Percentiles rank a stretch among this genome's conserved stretches.
Conservation (phyloP, 2,797 vertebrate species). For the Gymnopithys bicolor region DNA sequence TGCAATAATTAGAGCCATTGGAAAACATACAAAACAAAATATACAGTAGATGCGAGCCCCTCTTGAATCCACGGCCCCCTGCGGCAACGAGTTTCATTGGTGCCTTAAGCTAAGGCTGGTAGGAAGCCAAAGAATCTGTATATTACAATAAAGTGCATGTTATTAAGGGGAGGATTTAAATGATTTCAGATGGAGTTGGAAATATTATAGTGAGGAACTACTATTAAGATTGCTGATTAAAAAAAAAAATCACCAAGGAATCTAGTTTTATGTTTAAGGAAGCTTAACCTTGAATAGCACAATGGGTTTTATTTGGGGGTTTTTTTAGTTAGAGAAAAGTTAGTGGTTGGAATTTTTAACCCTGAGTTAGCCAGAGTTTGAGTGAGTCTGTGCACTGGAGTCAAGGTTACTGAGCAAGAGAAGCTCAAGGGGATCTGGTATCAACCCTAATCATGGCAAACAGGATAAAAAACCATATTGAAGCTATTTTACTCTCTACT, state of each 20-base stretch:
- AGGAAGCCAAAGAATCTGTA: conserved; percentile 71
- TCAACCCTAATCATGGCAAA: not conserved
- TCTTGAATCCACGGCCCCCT: conserved; percentile 54
- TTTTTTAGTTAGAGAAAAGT: conserved; percentile 69
- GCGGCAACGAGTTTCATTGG: conserved; percentile 58
- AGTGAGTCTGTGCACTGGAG: not conserved
- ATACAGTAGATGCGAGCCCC: conserved; percentile 38
- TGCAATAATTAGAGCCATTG: conserved; percentile 67
- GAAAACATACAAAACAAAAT: conserved; percentile 64
- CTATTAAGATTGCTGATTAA: conserved; percentile 58
- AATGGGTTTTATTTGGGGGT: conserved; percentile 66
- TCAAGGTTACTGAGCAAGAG: not conserved
- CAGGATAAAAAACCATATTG: not conserved
- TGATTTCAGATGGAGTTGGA: conserved; percentile 71
- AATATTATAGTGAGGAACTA: conserved; percentile 66
- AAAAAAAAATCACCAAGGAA: conserved; percentile 54
- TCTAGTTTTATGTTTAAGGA: conserved; percentile 74
- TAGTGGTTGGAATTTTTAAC: conserved; percentile 70
- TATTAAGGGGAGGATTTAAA: conserved; percentile 73
- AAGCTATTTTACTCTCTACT: not conserved
- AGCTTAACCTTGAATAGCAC: conserved; percentile 71
- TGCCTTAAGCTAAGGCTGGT: conserved; percentile 67
- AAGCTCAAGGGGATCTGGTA: not conserved
- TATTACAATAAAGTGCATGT: conserved; percentile 69
- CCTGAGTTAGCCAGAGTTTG: conserved; percentile 45